Base-by-base conservation (phyloP, 2,888 invertebrate genomes). In the Lycaena phlaeas region DNA sequence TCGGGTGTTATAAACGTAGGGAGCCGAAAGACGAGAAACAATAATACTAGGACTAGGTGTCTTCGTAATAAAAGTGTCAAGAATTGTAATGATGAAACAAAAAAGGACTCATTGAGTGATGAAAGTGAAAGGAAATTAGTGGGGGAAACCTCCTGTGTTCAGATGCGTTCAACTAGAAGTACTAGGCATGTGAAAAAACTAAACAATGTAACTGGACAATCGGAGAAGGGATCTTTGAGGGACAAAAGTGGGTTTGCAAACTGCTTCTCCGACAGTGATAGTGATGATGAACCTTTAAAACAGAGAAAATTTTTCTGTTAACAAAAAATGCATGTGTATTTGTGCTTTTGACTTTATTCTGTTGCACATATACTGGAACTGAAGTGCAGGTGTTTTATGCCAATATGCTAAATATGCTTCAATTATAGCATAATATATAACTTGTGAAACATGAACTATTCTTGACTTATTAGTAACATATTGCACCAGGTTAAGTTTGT, bases 181-280 rank as follows among this genome's bases (percentile, higher is more conserved):
- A 46, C 48, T 28, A 45, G 34, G 2, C 57, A 56, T 25, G 48
- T 54, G 3, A 68, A 61, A 43, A 69, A 66, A 46, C 49, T 52
- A 11, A 39, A 45, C 12, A 59, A 64, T 40, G 65, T 59, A 51
- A 60, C 55, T 46, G 56, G 53, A 45, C 52, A 52, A 18, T 46
- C 56, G 10, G 54, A 52, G 30, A 63, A 55, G 41, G 71, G 72
- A 58, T 70, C 75, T 0, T 44, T 67, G 12, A 62, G 70, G 46
- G 72, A 79, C 47, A 68, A 64, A 46, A 81, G 79, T 60, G 82
- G 79, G 25, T 81, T 75, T 48, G 55, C 74, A 0, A 72, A 70
- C 4, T 82, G 82, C 50, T 82, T 84, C 50, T 75, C 82, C 0
- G 82, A 82, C 46, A 81, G 78, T 68, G 82, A 78, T 27, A 70